Conservation (phyloP, 2,888 invertebrate species). For the Clepsis dumicolana region DNA sequence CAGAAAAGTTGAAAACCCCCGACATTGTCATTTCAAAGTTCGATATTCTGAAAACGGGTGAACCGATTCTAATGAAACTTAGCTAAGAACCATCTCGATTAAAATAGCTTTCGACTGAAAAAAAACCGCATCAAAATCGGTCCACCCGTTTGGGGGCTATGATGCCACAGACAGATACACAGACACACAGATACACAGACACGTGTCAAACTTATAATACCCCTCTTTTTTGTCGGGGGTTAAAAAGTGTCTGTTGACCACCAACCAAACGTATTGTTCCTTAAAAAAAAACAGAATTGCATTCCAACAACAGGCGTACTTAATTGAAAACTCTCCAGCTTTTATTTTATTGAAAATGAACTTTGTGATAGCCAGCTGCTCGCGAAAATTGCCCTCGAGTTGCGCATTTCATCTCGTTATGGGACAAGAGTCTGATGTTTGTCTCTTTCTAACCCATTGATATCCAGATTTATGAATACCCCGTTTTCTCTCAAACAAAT, state of each 20-base stretch:
- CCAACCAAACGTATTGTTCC: not conserved
- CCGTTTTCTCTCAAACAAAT: constrained; percentile 42
- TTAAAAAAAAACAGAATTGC: constrained; percentile 19
- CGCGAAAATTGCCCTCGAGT: constrained; percentile 58
- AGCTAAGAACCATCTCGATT: too few species aligned
- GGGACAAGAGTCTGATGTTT: constrained; percentile 38
- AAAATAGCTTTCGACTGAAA: too few species aligned
- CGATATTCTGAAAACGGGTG: too few species aligned
- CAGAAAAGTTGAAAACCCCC: too few species aligned
- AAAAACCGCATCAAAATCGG: too few species aligned
- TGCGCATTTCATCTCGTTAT: constrained; percentile 59
- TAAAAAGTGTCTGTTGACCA: not conserved
- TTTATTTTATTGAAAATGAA: constrained; percentile 68
- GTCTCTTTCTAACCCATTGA: constrained; percentile 51
- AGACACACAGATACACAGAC: too few species aligned
- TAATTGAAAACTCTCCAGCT: constrained; percentile 50
- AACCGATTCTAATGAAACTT: too few species aligned
- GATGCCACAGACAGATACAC: too few species aligned
- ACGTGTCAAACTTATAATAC: too few species aligned
- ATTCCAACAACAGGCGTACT: constrained; percentile 43
- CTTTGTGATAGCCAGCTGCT: constrained; percentile 61
- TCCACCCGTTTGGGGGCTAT: too few species aligned
- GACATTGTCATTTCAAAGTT: too few species aligned
- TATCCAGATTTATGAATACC: constrained; percentile 44
- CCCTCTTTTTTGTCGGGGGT: too few species aligned